Conservation (phyloP, 2,797 vertebrate genomes). For the Gymnocypris eckloni region DNA sequence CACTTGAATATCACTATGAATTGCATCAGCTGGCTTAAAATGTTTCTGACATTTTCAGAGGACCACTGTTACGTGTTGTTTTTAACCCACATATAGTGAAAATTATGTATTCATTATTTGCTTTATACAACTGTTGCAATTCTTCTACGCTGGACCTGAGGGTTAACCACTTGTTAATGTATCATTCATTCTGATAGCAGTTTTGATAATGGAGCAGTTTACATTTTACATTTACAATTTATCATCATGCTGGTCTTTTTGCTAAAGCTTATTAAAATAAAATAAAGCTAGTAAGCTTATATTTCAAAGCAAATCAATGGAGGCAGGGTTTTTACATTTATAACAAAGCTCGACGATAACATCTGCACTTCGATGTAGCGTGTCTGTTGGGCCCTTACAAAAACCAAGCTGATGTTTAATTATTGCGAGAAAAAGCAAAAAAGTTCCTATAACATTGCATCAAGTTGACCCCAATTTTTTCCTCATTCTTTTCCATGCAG, state of each 20-base stretch:
- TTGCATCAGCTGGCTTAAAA: not conserved
- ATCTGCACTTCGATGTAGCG: constrained; percentile 26
- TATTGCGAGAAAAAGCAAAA: not conserved
- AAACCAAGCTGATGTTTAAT: constrained; percentile 33
- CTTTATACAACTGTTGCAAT: not conserved
- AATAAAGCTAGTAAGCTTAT: constrained; percentile 1
- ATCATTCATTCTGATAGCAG: not conserved
- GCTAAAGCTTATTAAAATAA: constrained; percentile 10
- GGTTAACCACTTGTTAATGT: not conserved
- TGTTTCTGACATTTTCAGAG: not conserved
- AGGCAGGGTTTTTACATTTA: constrained; percentile 33
- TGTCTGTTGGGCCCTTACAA: constrained; percentile 4
- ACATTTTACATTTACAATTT: not conserved
- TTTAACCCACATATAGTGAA: not conserved
- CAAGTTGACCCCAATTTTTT: constrained; percentile 34
- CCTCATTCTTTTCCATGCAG: constrained; percentile 8
- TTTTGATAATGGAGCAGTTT: not conserved
- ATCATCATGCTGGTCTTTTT: constrained; percentile 16
- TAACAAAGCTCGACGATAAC: constrained; percentile 35
- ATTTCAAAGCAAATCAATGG: constrained; percentile 29
- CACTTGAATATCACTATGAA: not conserved
- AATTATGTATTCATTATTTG: not conserved
- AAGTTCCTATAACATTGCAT: constrained; percentile 32
- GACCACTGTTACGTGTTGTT: not conserved
- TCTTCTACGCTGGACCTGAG: not conserved